Evolutionary conservation across 1,140 invertebrate species (phyloP), one percentile per base, ranked within the genome.

Genomic region (Brachionus calyciflorus): DNA sequence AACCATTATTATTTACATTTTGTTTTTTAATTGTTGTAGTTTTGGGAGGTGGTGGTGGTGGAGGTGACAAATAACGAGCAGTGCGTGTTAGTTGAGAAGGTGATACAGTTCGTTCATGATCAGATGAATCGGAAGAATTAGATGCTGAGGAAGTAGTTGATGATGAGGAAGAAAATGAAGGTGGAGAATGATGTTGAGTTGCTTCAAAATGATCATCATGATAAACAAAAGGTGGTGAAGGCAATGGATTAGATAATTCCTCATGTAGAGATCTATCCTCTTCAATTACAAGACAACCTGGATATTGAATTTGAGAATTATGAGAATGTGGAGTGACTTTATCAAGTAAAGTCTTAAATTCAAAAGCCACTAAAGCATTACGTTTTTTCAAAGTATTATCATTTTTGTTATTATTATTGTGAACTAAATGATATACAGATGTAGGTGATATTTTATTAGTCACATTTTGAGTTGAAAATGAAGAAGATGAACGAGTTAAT

Each of bases 301-400:
- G 60, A 24, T 44, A 65, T n/a, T 65, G 60, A 24, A 44, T 41
- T 65, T 41, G 60, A 37, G 40, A 28, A 19, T n/a, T 17, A 24
- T 41, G 40, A 12, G 37, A 44, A 44, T 41, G 33, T 17, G 69
- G 69, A 6, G 51, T 33, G 6, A 73, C 69, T 37, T 55, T 49
- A 49, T 73, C 69, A 10, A 73, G 40, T 19, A 73, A 51, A 55
- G 46, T 73, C 17, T 73, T 73, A n/a, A 73, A 73, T 55, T 73
- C 69, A 55, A 73, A 73, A 33, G 69, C 69, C 7, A 73, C 69
- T 12, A 73, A 24, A 19, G 69, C 69, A 73, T 73, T 73, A 24
- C 40, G 37, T 55, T 73, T 73, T 24, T 73, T 73, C n/a, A 73
- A 51, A 51, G 69, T 73, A 19, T 41, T 73, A 33, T 73, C 69